Base-by-base conservation (phyloP, 2,888 invertebrate species). In the Euzetes globulus region DNA sequence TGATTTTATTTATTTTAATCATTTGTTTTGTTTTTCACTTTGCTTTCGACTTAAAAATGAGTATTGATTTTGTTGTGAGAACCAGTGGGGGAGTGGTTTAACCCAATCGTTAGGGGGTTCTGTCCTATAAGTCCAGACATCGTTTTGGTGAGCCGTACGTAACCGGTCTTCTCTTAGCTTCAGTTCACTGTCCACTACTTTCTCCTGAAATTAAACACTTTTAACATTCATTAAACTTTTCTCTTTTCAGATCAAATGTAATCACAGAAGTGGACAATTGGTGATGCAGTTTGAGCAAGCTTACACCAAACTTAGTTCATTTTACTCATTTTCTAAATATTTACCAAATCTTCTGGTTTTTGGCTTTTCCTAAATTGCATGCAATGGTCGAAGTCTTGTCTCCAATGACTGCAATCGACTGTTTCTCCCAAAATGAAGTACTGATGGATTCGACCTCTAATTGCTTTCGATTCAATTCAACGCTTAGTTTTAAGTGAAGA, bases 51-150 rank as follows among this genome's bases (percentile, higher is more conserved):
- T 71, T 72, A 77, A 72, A 45, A 72, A 19, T 41, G 77, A 76
- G n/a, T 75, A 84, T 81, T 90, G 86, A 80, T 89, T 87, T 79
- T 87, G 85, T 80, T 90, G 87, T 22, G 82, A 82, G 82, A 92
- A 84, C 87, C 89, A 88, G 7, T 90, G 88, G 0, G 94, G 93
- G 75, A 94, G 82, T 0, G 91, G 91, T 77, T 87, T 87, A 77
- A 88, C 86, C 94, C 94, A 95, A 82, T 92, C 88, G 72, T 85
- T 83, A 0, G 94, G 94, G 0, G 94, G 93, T 47, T 84, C 80
- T 7, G 85, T 85, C 60, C 95, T 84, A 81, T 87, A 89, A 79
- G 88, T 86, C 95, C 95, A 95, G 0, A 88, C 86, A 81, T 90
- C 85, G 82, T 95, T 95, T 72, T 81, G 83, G 78, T 87, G 87